phyloP scores from a whole-genome alignment of 2,888 invertebrate species.

The Apotomis turbidana region DNA sequence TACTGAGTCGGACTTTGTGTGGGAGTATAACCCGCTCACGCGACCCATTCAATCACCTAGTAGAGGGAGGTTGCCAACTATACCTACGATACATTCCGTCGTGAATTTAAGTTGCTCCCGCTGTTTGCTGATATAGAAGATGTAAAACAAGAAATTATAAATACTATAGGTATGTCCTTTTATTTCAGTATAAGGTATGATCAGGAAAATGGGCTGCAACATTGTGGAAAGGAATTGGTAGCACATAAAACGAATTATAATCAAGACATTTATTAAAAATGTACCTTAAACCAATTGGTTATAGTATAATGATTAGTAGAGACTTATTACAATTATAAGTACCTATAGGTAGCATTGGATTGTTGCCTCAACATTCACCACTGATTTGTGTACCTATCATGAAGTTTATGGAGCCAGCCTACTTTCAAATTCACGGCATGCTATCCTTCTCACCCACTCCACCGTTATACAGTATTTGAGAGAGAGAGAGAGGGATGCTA shows the following conservation, averaged over 20 bases:
- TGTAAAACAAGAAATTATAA: too few species aligned
- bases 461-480: not conserved
- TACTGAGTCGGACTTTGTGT: too few species aligned
- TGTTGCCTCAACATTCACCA: not conserved
- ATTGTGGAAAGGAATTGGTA: not conserved
- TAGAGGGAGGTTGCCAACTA: too few species aligned
- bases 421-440: not conserved
- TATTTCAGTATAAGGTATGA: not conserved
- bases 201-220: not conserved
- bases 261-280: not conserved
- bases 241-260: not conserved
- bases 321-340: not conserved
- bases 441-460: not conserved
- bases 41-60: too few species aligned
- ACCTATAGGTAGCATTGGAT: too few species aligned
- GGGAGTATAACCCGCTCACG: too few species aligned
- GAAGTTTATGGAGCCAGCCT: not conserved
- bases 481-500: not conserved
- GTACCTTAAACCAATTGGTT: conserved; percentile 4
- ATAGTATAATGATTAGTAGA: not conserved
- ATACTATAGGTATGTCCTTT: too few species aligned
- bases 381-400: not conserved
- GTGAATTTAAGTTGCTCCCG: too few species aligned
- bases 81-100: too few species aligned
- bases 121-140: too few species aligned